These are phyloP conservation scores for Elmis aenea DNA, from an alignment of 2,888 invertebrate genomes.

Conservation along the genomic window DNA sequence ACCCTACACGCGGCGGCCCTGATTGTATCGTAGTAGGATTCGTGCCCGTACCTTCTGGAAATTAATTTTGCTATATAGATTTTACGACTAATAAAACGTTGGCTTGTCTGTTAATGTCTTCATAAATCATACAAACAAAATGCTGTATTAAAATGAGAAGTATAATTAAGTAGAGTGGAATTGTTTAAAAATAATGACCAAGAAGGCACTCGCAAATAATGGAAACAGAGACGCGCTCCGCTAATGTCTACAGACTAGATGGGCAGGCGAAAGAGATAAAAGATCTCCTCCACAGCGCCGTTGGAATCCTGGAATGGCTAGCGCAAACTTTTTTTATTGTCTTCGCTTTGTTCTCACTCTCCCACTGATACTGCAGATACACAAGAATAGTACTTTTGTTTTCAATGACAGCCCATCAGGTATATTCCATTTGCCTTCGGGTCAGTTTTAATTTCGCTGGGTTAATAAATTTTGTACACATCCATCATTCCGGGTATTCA, in stretches of 20 bases:
- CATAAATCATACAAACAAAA: slow-evolving; percentile 14
- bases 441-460: no score
- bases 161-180: slow-evolving; percentile 14
- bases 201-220: slow-evolving; percentile 7
- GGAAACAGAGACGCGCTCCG: slow-evolving; percentile 7
- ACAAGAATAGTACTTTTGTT: slow-evolving; percentile 6
- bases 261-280: no score
- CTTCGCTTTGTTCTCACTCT: slow-evolving; percentile 3
- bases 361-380: slow-evolving; percentile 2
- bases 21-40: no score
- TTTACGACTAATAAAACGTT: slow-evolving; percentile 14
- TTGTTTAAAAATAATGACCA: slow-evolving; percentile 11
- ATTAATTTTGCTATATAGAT: slow-evolving; percentile 6
- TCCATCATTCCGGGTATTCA: no score
- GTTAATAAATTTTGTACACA: no score
- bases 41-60: neutral
- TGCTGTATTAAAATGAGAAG: slow-evolving; percentile 11
- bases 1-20: no score
- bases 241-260: slow-evolving; percentile 12
- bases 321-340: no score
- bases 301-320: no score
- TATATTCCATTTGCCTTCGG: no score
- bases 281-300: no score
- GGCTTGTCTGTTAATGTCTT: slow-evolving; percentile 7
- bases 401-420: slow-evolving; percentile 15